phyloP scores from a whole-genome alignment of 1,140 invertebrate species.

The Onthophagus taurus region DNA sequence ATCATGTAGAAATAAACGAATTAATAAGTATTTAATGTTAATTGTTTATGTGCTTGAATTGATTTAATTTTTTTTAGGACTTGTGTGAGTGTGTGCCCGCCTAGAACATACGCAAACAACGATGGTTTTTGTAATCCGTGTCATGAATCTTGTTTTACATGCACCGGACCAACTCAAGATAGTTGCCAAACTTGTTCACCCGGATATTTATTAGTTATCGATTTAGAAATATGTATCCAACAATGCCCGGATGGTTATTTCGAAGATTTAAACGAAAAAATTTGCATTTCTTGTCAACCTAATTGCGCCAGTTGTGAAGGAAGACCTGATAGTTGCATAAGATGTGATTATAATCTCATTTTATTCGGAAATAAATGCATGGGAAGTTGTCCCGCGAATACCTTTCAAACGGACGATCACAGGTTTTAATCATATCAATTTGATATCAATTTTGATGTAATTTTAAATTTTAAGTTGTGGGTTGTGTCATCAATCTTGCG shows the following conservation, averaged over 20 bases:
- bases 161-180: slow-evolving; percentile 71
- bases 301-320: slow-evolving; percentile 76
- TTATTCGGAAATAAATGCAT: slow-evolving; percentile 71
- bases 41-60: not conserved
- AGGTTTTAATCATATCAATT: slow-evolving; percentile 48
- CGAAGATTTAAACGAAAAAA: slow-evolving; percentile 63
- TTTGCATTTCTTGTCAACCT: slow-evolving; percentile 67
- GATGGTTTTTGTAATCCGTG: slow-evolving; percentile 70
- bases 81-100: slow-evolving; percentile 71
- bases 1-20: slow-evolving; percentile 64
- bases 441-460: no score
- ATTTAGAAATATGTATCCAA: slow-evolving; percentile 70
- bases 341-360: slow-evolving; percentile 73
- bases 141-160: slow-evolving; percentile 75
- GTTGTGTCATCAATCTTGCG: slow-evolving; percentile 67
- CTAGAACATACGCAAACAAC: slow-evolving; percentile 66
- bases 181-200: slow-evolving; percentile 72
- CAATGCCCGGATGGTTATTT: slow-evolving; percentile 79
- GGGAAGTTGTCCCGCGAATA: slow-evolving; percentile 67
- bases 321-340: slow-evolving; percentile 67
- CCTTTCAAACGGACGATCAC: slow-evolving; percentile 75
- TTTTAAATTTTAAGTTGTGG: slow-evolving; percentile 50
- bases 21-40: slow-evolving; percentile 56
- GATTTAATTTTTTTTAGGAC: slow-evolving; percentile 42
- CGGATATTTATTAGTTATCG: slow-evolving; percentile 66